Percentiles rank a stretch among this genome's conserved stretches.
Conservation (phyloP, 2,113 vertebrate genomes). For the Dasyprocta punctata region DNA sequence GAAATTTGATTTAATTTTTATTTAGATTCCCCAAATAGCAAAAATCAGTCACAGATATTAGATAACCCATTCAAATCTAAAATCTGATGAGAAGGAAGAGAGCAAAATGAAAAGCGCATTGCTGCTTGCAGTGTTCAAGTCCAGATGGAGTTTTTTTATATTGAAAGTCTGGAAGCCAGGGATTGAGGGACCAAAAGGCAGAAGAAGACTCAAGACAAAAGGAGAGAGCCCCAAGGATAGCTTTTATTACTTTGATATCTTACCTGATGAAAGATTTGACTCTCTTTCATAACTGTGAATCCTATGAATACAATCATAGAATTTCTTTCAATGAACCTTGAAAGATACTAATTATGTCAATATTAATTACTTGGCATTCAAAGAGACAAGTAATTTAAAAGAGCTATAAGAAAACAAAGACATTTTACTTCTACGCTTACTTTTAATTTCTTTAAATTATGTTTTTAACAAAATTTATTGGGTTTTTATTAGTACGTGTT, state of each 20-base stretch:
- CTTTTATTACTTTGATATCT: not conserved
- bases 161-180: not conserved
- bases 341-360: not conserved
- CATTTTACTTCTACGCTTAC: not conserved
- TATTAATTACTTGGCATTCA: not conserved
- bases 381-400: not conserved
- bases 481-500: not conserved
- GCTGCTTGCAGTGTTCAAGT: not conserved
- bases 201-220: not conserved
- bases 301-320: not conserved
- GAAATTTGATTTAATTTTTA: constrained; percentile 42
- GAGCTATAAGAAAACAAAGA: not conserved
- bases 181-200: not conserved
- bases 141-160: not conserved
- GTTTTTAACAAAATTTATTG: not conserved
- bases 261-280: not conserved
- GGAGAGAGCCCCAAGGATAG: not conserved
- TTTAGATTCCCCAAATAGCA: constrained; percentile 12
- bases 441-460: not conserved
- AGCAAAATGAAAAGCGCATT: constrained; percentile 14
- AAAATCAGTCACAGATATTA: not conserved
- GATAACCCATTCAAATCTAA: not conserved
- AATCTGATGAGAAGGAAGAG: not conserved
- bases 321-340: not conserved
- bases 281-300: not conserved